These are phyloP conservation scores for Nibea coibor DNA, from an alignment of 2,113 vertebrate genomes.

Conservation along the genomic window DNA sequence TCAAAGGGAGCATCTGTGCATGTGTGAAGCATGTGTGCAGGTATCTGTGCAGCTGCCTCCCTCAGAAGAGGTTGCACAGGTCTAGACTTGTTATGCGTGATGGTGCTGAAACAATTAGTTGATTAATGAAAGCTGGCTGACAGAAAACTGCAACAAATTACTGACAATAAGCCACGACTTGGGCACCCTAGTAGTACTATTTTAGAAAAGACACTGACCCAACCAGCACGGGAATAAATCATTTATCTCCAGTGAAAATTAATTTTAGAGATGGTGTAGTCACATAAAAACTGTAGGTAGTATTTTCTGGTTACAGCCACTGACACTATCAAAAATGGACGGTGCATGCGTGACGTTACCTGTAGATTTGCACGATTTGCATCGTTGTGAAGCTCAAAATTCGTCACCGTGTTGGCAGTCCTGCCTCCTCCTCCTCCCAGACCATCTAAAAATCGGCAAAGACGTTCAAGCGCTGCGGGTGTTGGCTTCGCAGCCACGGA, in stretches of 20 bases:
- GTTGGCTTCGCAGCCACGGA: too few species aligned
- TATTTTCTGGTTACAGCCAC: background rate
- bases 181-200: background rate
- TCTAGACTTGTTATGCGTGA: background rate
- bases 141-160: slow-evolving; percentile 3
- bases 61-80: slow-evolving; percentile 6
- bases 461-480: too few species aligned
- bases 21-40: background rate
- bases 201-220: background rate
- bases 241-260: background rate
- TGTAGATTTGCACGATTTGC: too few species aligned
- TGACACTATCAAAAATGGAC: too few species aligned
- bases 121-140: background rate
- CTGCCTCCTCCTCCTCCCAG: too few species aligned
- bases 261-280: background rate
- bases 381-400: too few species aligned
- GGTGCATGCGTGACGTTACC: too few species aligned
- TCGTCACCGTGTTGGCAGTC: too few species aligned
- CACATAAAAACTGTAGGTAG: background rate
- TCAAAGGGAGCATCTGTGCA: slow-evolving; percentile 17
- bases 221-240: background rate
- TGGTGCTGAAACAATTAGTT: background rate
- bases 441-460: too few species aligned
- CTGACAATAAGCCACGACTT: background rate
- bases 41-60: slow-evolving; percentile 23